phyloP scores from a whole-genome alignment of 2,888 invertebrate genomes.

The Eremobia ochroleuca region DNA sequence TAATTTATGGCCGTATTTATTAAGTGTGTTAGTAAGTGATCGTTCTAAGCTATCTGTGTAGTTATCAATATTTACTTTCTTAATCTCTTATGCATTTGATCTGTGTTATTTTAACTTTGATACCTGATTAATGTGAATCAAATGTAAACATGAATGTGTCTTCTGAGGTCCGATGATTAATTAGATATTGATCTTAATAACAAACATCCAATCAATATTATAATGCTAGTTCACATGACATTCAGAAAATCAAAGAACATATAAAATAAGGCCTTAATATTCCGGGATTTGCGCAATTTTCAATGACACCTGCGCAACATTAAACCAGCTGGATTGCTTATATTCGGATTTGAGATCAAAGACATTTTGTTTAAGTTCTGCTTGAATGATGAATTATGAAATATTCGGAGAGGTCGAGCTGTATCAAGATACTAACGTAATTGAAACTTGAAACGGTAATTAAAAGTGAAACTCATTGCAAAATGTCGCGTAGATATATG shows the following conservation, averaged over 20 bases:
- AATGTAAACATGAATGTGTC: constrained; percentile 25
- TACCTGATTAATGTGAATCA: constrained; percentile 38
- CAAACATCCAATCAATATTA: background rate
- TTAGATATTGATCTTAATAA: constrained; percentile 12
- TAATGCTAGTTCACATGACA: background rate
- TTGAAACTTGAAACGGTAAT: constrained; percentile 66
- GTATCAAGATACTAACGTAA: constrained; percentile 68
- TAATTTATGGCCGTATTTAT: constrained; percentile 26
- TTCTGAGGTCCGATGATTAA: constrained; percentile 26
- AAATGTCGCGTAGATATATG: constrained; percentile 56
- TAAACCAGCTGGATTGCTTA: constrained; percentile 9
- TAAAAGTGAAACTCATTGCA: constrained; percentile 53
- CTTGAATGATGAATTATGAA: constrained; percentile 76
- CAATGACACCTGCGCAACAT: constrained; percentile 27
- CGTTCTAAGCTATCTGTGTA: background rate
- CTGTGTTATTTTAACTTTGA: constrained; percentile 29
- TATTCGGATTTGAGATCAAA: constrained; percentile 34
- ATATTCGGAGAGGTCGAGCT: constrained; percentile 67
- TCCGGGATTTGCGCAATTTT: constrained; percentile 9
- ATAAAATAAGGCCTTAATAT: background rate
- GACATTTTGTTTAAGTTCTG: constrained; percentile 62
- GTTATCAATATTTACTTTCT: constrained; percentile 42
- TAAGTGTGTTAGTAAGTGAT: constrained; percentile 21
- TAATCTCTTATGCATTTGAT: constrained; percentile 46
- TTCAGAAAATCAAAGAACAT: constrained; percentile 1